Percentiles rank a stretch among this genome's conserved stretches.
Evolutionary conservation across 23 tunicate species (phyloP).

Genomic region (Botrylloides violaceus): DNA sequence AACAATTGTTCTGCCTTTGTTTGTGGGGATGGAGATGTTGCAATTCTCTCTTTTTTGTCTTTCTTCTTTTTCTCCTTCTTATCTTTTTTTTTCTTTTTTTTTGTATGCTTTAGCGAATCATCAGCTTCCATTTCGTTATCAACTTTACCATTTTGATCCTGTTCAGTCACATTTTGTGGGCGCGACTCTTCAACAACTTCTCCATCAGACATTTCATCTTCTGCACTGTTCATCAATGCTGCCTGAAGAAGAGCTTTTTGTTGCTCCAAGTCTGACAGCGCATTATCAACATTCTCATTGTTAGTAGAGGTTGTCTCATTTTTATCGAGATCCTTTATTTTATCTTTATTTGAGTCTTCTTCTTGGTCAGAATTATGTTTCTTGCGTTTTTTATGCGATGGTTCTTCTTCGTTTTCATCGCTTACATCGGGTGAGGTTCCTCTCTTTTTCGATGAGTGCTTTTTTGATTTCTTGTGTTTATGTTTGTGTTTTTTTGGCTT

Average conservation of each 20-base stretch:
- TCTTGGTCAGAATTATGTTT: slow-evolving; percentile 7
- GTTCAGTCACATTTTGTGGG: neutral
- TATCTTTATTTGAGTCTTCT: neutral
- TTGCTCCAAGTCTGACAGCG: slow-evolving; percentile 44
- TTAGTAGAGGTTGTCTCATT: neutral
- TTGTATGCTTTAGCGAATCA: slow-evolving; percentile 29
- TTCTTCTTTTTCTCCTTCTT: slow-evolving; percentile 36
- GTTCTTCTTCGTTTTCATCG: slow-evolving; percentile 4
- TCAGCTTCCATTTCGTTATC: slow-evolving; percentile 1
- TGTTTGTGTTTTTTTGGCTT: slow-evolving; percentile 48
- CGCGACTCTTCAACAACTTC: slow-evolving; percentile 30
- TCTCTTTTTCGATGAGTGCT: slow-evolving; percentile 4
- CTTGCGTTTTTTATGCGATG: slow-evolving; percentile 1
- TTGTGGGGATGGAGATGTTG: neutral
- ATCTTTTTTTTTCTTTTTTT: slow-evolving; percentile 44
- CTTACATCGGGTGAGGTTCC: slow-evolving; percentile 14
- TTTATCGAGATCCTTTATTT: neutral
- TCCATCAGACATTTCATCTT: slow-evolving; percentile 42
- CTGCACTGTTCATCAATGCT: slow-evolving; percentile 30
- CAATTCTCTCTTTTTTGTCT: slow-evolving; percentile 13
- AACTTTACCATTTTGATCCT: slow-evolving; percentile 14
- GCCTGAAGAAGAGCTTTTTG: slow-evolving; percentile 69
- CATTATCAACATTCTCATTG: slow-evolving; percentile 5
- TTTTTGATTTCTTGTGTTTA: slow-evolving; percentile 53
- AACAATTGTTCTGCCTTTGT: neutral